phyloP scores from a whole-genome alignment of 2,888 invertebrate species.

The Helobdella robusta region DNA sequence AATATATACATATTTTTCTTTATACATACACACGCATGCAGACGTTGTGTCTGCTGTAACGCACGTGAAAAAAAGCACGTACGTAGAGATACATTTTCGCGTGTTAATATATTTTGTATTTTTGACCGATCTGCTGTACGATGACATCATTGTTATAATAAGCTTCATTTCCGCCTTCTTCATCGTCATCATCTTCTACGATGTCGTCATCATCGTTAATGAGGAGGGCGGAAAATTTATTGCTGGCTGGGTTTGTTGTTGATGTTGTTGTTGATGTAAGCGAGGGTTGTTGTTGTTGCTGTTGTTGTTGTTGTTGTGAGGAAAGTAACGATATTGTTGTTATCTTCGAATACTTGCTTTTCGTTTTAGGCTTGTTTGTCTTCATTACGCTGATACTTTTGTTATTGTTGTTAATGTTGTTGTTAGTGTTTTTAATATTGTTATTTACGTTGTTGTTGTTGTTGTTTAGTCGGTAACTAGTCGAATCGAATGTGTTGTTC shows the following conservation, averaged over 20 bases:
- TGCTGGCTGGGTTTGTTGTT: not conserved
- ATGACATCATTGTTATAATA: not conserved
- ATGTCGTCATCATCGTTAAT: not conserved
- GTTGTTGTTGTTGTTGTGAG: not conserved
- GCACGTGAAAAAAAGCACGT: too few relatives aligned
- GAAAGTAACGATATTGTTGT: constrained; percentile 1
- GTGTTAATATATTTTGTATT: too few relatives aligned
- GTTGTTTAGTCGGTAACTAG: too few relatives aligned
- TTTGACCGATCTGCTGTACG: not conserved
- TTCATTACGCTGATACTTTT: too few relatives aligned
- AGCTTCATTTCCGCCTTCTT: not conserved
- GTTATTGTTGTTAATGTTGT: too few relatives aligned
- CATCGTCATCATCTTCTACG: not conserved
- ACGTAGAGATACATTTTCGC: too few relatives aligned
- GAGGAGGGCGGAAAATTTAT: not conserved
- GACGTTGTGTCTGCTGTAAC: too few relatives aligned
- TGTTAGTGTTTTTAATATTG: too few relatives aligned
- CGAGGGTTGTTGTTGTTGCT: not conserved
- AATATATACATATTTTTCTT: too few relatives aligned
- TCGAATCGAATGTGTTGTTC: too few relatives aligned
- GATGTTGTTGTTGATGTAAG: not conserved
- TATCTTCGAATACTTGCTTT: constrained; percentile 1
- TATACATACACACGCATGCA: too few relatives aligned
- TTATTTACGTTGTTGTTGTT: too few relatives aligned
- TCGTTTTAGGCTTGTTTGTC: not conserved